These are phyloP conservation scores for human DNA, from an alignment of 2,113 vertebrate genomes.

Conservation along the genomic window DNA sequence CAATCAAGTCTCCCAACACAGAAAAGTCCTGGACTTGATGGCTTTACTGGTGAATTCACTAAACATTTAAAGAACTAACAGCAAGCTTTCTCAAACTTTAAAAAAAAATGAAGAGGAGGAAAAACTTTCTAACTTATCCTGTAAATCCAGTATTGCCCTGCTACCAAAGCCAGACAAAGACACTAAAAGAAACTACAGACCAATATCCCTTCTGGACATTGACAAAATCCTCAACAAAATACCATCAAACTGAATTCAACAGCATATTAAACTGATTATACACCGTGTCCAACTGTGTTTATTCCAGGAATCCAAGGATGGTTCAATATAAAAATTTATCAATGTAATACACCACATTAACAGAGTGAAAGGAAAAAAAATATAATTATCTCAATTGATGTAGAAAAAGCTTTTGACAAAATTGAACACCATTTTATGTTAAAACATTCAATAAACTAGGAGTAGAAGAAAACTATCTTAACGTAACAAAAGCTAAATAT, in stretches of 20 bases:
- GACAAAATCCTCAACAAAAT: background rate
- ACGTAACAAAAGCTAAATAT: background rate
- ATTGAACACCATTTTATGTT: background rate
- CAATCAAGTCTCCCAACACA: background rate
- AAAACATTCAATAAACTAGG: background rate
- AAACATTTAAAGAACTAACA: background rate
- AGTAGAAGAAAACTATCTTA: background rate
- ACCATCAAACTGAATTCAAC: background rate
- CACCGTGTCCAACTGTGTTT: background rate
- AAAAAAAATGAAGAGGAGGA: background rate
- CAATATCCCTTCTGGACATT: background rate
- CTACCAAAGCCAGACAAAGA: background rate
- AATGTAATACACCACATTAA: background rate
- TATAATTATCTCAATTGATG: background rate
- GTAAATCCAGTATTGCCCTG: background rate
- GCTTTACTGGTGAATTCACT: background rate
- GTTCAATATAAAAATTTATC: background rate
- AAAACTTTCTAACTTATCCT: background rate
- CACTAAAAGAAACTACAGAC: background rate
- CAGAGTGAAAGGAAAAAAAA: background rate
- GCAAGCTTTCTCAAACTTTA: background rate
- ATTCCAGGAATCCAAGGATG: background rate
- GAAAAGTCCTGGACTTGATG: background rate
- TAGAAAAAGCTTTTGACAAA: background rate
- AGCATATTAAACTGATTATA: background rate